Conservation (phyloP, 2,113 vertebrate genomes). For the Albula goreensis region DNA sequence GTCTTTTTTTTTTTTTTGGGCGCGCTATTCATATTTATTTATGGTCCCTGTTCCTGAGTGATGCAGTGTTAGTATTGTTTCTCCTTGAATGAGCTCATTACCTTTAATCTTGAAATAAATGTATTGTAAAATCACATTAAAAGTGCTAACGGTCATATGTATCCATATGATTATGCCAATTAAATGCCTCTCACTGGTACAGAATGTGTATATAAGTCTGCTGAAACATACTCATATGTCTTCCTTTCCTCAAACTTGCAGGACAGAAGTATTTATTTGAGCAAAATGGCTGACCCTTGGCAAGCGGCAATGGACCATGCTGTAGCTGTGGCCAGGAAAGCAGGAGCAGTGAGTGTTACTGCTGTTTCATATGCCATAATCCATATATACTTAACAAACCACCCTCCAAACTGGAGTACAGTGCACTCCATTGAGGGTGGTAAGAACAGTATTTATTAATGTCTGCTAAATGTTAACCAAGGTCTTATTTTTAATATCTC, state of each 20-base stretch:
- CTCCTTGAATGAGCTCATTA: too few species aligned
- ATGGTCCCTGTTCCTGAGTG: not conserved
- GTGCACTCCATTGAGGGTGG: not conserved
- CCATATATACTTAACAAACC: not conserved
- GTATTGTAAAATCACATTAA: too few species aligned
- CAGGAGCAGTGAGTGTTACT: conserved; percentile 60
- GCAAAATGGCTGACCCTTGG: conserved; percentile 62
- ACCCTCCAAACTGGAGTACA: not conserved
- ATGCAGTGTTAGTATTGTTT: not conserved
- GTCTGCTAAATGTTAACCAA: not conserved
- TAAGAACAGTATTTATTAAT: not conserved
- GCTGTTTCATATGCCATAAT: not conserved
- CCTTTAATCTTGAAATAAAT: too few species aligned
- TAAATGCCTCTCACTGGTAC: too few species aligned
- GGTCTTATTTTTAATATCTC: not conserved
- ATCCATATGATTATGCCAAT: too few species aligned
- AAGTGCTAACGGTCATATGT: too few species aligned
- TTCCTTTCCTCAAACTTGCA: not conserved
- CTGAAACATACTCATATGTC: too few species aligned
- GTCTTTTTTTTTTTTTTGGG: not conserved
- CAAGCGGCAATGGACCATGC: conserved; percentile 69
- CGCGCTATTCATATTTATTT: too few species aligned
- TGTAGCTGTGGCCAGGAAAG: conserved; percentile 57
- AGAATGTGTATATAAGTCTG: too few species aligned
- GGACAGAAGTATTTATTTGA: conserved; percentile 1